These are phyloP conservation scores for Myotis brandtii DNA, from an alignment of 2,113 vertebrate species.

Conservation along the genomic window DNA sequence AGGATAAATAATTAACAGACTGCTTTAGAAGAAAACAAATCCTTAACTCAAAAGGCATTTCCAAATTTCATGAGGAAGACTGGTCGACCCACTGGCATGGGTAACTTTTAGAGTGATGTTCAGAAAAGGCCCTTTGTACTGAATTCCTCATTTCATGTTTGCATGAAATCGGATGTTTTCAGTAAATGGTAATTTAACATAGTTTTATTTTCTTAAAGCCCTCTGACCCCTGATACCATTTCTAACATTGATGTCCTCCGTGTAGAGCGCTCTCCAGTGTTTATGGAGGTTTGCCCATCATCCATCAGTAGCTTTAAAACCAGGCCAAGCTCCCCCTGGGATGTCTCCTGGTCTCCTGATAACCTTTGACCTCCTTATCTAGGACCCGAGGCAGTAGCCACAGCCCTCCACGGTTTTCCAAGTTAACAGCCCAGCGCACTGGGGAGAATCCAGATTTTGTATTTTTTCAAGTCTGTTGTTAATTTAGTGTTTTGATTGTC, in stretches of 20 bases:
- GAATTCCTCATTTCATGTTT: neutral
- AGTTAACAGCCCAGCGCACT: neutral
- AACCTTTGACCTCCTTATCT: constrained; percentile 36
- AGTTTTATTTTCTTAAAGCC: constrained; percentile 2
- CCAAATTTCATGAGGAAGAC: neutral
- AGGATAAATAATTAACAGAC: neutral
- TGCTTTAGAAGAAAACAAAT: neutral
- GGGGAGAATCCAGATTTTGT: neutral
- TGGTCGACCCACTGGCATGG: no score
- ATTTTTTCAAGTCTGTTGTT: neutral
- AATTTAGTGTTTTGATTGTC: neutral
- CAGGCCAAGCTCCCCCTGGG: neutral
- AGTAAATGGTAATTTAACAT: neutral
- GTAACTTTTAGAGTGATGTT: neutral
- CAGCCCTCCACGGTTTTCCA: constrained; percentile 44
- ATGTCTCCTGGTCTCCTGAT: neutral
- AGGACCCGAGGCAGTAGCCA: neutral
- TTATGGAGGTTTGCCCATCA: neutral
- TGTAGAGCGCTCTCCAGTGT: neutral
- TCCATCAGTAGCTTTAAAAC: constrained; percentile 40
- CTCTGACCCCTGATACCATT: neutral
- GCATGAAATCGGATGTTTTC: constrained; percentile 51
- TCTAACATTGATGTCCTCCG: neutral
- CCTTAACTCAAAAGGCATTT: neutral
- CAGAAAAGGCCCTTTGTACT: neutral